These are phyloP conservation scores for Panulirus ornatus DNA, from an alignment of 1,140 invertebrate species.

Conservation along the genomic window DNA sequence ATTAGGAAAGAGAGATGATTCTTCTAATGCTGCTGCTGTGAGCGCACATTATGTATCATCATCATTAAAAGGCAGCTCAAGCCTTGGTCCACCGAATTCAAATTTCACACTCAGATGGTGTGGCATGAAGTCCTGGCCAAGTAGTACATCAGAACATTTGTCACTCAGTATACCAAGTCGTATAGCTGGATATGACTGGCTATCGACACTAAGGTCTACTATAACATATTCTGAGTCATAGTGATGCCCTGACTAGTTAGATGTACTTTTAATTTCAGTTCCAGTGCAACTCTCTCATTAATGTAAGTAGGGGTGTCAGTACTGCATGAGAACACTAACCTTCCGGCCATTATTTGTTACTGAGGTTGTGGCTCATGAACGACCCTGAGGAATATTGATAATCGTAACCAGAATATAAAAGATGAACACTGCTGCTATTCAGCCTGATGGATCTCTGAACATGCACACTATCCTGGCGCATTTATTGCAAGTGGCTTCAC, in stretches of 20 bases:
- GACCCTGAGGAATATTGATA: conserved; percentile 20
- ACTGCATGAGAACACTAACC: neutral
- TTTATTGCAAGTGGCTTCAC: conserved; percentile 18
- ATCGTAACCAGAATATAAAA: neutral
- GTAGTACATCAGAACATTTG: conserved; percentile 13
- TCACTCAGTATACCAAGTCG: conserved; percentile 15
- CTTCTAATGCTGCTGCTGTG: conserved; percentile 6
- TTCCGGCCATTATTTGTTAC: conserved; percentile 18
- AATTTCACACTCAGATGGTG: too few species aligned
- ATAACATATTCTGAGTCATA: neutral
- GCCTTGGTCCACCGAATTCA: conserved; percentile 10
- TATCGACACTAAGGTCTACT: neutral
- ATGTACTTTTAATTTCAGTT: conserved; percentile 27
- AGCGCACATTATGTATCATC: neutral
- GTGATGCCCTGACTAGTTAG: neutral
- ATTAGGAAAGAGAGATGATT: conserved; percentile 29
- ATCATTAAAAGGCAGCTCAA: conserved; percentile 3
- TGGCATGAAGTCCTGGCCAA: conserved; percentile 16
- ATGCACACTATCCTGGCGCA: conserved; percentile 19
- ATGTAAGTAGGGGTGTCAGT: conserved; percentile 3
- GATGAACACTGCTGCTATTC: conserved; percentile 6
- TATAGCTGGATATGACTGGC: neutral
- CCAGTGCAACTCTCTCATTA: neutral
- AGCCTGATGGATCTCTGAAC: neutral
- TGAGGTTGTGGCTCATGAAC: conserved; percentile 23